Percentiles rank a stretch among this genome's conserved stretches.
Conservation (phyloP, 92 coral and sea anemone genomes). For the Palythoa heliodiscus region DNA sequence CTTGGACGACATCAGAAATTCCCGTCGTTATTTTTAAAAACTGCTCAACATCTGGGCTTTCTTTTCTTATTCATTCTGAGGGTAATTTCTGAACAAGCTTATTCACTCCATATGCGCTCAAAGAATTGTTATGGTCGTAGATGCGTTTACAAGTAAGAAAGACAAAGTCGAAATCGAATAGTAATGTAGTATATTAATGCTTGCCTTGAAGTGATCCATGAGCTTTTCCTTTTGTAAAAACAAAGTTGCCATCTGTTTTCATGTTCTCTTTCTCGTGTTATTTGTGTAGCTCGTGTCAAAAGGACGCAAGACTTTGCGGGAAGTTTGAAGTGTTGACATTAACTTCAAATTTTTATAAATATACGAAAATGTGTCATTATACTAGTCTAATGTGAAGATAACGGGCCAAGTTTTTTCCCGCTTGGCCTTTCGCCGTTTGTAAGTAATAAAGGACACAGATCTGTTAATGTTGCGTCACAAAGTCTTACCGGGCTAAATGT, state of each 20-base stretch:
- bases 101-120: not conserved
- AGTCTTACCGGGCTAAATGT: no score
- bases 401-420: slow-evolving; percentile 9
- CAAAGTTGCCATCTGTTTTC: slow-evolving; percentile 8
- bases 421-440: slow-evolving; percentile 15
- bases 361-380: not conserved
- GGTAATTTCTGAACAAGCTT: not conserved
- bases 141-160: not conserved
- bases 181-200: not conserved
- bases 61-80: not conserved
- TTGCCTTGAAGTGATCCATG: slow-evolving; percentile 24
- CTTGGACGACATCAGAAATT: no score
- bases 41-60: not conserved
- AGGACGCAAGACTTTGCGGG: not conserved
- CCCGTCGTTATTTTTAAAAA: not conserved
- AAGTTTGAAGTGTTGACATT: not conserved
- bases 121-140: not conserved
- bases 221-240: slow-evolving; percentile 28
- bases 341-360: slow-evolving; percentile 7
- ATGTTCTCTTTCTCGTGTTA: not conserved
- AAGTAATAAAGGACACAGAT: slow-evolving; percentile 28
- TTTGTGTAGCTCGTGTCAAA: slow-evolving; percentile 1
- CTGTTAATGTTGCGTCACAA: not conserved
- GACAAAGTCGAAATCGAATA: not conserved
- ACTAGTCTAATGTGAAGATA: slow-evolving; percentile 8